Evolutionary conservation across 2,888 invertebrate genomes (phyloP), one percentile per base, ranked within the genome.

Genomic region (Psylliodes chrysocephalus): DNA sequence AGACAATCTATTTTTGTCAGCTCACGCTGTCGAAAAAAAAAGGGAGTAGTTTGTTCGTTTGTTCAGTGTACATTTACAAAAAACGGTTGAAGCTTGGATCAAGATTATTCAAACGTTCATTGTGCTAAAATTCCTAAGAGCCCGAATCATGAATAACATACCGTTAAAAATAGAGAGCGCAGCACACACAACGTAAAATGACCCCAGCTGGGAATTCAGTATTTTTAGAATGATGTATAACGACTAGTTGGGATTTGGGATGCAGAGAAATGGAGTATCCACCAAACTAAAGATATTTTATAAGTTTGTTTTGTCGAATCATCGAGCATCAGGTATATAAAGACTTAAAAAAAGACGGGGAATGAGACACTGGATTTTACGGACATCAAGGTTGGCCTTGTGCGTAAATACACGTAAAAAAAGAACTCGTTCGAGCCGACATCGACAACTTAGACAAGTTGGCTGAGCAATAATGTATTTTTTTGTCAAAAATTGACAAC

Each of bases 191-290:
- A 54, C 54, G 42, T 25, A 25, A 25, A 54, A 19, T 42, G 42
- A 40, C 42, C 54, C 54, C 54, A 42, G 54, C 54, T 54, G 40
- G 40, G 54, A 17, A 5, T 54, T 54, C 28, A 15, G 42, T 54
- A 54, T 54, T 54, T 54, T 54, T 42, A 54, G 54, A 54, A 54
- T 54, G 10, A 35, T 22, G 22, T 6, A 4, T 2, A 4, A 35
- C 12, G 5, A 12, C 35, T 14, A n/a, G 33, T 25, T 25, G 25
- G 4, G 25, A 7, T 25, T 5, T 25, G 25, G 25, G 7, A 33
- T 7, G n/a, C 10, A 33, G n/a, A 33, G 33, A 7, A 33, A 33
- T 33, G n/a, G 10, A n/a, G 14, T 10, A 4, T 12, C 35, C 4
- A 35, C 35, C 4, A 35, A 35, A 35, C 35, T 35, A 2, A 35